Evolutionary conservation across 2,888 invertebrate species (phyloP).

Genomic region (Lasioglossum zephyrum): DNA sequence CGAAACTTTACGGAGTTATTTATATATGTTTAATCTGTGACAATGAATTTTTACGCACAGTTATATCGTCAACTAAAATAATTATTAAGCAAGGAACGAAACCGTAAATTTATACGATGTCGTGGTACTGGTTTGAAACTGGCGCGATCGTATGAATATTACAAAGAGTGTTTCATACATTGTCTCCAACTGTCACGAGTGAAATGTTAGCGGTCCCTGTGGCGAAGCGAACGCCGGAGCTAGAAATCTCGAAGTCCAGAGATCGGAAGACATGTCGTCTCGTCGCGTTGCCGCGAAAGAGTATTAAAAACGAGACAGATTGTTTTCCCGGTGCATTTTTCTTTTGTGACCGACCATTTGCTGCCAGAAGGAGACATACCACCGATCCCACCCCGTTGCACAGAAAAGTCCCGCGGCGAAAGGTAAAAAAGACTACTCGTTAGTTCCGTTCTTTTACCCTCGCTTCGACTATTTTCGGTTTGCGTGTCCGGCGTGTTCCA

Average conservation of each 20-base stretch:
- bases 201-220: conserved; percentile 1
- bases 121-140: background rate
- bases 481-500: conserved; percentile 19
- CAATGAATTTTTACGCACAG: background rate
- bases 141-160: background rate
- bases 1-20: background rate
- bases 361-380: conserved; percentile 30
- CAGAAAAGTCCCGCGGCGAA: conserved; percentile 28
- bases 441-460: conserved; percentile 42
- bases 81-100: background rate
- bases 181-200: background rate
- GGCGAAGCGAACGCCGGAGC: background rate
- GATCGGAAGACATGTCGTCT: background rate
- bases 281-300: background rate
- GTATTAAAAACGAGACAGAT: conserved; percentile 35
- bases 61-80: accelerated
- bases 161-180: background rate
- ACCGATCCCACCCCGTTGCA: conserved; percentile 27
- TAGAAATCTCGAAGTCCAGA: background rate
- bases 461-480: conserved; percentile 21
- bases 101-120: background rate
- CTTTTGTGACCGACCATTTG: conserved; percentile 24
- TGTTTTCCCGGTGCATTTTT: conserved; percentile 21
- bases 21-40: background rate
- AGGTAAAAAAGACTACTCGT: conserved; percentile 45